Evolutionary conservation across 2,113 vertebrate species (phyloP), one percentile per base, ranked within the genome.

Genomic region (Chaenogobius annularis): DNA sequence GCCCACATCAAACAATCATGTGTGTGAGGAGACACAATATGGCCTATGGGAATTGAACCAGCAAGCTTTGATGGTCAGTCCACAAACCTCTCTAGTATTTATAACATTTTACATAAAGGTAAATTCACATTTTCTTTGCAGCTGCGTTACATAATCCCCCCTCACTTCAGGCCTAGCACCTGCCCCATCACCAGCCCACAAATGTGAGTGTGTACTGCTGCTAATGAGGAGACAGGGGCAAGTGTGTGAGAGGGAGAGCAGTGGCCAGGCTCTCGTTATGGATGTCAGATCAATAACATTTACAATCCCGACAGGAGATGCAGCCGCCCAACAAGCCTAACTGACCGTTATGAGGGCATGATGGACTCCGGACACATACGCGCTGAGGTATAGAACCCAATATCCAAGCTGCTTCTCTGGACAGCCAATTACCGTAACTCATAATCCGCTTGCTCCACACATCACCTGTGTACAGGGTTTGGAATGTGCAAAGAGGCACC

Each of bases 221-320:
- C 85, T 91, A 92, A 91, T 93, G 87, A 92, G 85, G 83, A 68
- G 85, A 59, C 68, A 66, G 79, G 47, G 72, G 65, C 66, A 70
- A 66, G 72, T 44, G 73, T 44, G 72, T 20, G 73, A 44, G 69
- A 23, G 74, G 17, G 74, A 13, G 75, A 23, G 69, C 66, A 71
- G 79, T 79, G 79, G 75, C 87, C 85, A 76, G 64, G 82, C 82
- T 78, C 82, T 89, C 68, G 23, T 89, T 90, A 89, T 85, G 85
- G 81, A 93, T 91, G 77, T 88, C 85, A 82, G 87, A 92, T 93
- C 91, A 83, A 93, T 92, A 90, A 85, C 82, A 92, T 91, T 91
- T 88, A 91, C 88, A 93, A 91, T 88, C 88, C 87, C 85, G 56
- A 90, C 86, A 92, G 84, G 82, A 91, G 88, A 87, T 79, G 9